Evolutionary conservation across 2,888 invertebrate species (phyloP).

Genomic region (Archips xylosteana): DNA sequence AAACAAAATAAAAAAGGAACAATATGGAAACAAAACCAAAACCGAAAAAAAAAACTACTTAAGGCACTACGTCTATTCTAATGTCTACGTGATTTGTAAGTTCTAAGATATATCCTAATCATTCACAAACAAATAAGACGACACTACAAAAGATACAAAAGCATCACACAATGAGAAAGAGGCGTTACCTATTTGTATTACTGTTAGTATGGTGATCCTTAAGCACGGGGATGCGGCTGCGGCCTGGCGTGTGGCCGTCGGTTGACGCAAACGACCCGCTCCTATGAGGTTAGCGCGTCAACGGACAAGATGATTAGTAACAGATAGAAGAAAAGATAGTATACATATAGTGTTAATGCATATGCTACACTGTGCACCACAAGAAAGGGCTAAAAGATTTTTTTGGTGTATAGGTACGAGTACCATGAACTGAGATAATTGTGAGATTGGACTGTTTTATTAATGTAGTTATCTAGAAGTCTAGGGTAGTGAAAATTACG

Average conservation of each 20-base stretch:
- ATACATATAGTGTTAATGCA: conserved; percentile 57
- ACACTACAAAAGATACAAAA: conserved; percentile 49
- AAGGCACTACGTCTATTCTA: neutral
- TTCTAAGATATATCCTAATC: conserved; percentile 11
- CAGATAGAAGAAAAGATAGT: conserved; percentile 61
- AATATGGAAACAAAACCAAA: conserved; percentile 28
- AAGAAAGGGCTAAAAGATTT: neutral
- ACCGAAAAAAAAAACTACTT: conserved; percentile 23
- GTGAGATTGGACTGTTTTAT: neutral
- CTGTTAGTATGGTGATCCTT: conserved; percentile 83
- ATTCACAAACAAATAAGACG: conserved; percentile 45
- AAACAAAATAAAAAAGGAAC: conserved; percentile 16
- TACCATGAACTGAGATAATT: neutral
- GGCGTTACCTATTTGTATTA: conserved; percentile 80
- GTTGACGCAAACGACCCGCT: conserved; percentile 83
- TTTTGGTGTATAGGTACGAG: neutral
- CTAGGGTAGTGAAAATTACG: neutral
- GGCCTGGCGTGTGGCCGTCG: conserved; percentile 81
- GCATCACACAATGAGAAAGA: conserved; percentile 45
- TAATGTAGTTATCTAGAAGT: too few species aligned
- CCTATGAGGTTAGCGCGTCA: conserved; percentile 81
- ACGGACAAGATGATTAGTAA: conserved; percentile 75
- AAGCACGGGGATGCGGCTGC: conserved; percentile 82
- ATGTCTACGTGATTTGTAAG: conserved; percentile 7
- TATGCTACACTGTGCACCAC: conserved; percentile 49